Evolutionary conservation across 2,888 invertebrate genomes (phyloP), one percentile per base, ranked within the genome.

Genomic region (Trilocha varians): DNA sequence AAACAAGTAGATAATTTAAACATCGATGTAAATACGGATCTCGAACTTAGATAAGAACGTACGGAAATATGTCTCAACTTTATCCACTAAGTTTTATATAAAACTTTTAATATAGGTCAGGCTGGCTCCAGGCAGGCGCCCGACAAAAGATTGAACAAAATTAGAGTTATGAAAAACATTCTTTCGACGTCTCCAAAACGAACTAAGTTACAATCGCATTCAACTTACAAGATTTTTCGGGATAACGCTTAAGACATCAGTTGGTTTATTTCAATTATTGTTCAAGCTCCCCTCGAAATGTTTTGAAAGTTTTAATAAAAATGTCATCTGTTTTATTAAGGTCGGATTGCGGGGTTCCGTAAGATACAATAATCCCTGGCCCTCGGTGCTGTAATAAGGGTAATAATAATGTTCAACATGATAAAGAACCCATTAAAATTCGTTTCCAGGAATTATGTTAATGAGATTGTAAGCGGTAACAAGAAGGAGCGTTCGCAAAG

Each of bases 361-460:
- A 18, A 18, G 18, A 25, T 25, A 4, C 2, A 11, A 25, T 25
- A 25, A 25, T 25, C 25, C 5, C 16, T 16, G 15, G 8, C n/a
- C 6, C 13, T 18, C 14, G n/a, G 13, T 40, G 43, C 16, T 32
- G 37, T 34, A 36, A 37, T 53, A 59, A 65, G 53, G 49, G 55
- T 68, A 66, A 71, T 74, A 70, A 72, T 67, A 70, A 71, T 74
- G 72, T 69, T 70, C 51, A 71, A 75, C 70, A 69, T 59, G 65
- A 70, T 75, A 70, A 78, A 74, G 72, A 67, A 66, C 60, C 67
- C 59, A 72, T 77, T 75, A 75, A 72, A 78, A 77, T 73, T 74
- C 64, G 71, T 75, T 73, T 67, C 60, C 56, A 68, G 66, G 70
- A 74, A 78, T 82, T 78, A 82, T 79, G 78, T 61, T 78, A 79